A percentile compares a stretch with the other conserved stretches of the same genome.
phyloP scores from a whole-genome alignment of 2,113 vertebrate species.

The Xyliphius kryptos region DNA sequence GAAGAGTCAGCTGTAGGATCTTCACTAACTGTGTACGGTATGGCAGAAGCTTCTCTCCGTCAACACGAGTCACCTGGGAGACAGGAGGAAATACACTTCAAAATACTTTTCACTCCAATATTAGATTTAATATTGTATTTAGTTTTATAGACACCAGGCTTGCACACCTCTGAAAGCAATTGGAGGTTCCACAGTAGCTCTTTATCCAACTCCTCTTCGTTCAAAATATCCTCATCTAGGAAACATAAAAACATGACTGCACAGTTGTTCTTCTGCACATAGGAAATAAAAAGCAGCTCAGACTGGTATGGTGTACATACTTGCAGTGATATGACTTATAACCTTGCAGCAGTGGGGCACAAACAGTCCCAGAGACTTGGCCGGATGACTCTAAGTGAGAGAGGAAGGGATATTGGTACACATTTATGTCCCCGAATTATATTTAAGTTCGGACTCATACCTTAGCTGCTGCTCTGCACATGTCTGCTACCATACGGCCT shows the following conservation, averaged over 20 bases:
- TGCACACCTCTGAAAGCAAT: conserved; percentile 80
- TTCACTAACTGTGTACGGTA: conserved; percentile 86
- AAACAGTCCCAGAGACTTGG: conserved; percentile 87
- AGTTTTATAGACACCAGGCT: not conserved
- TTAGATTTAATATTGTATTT: too few relatives aligned
- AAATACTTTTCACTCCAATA: too few relatives aligned
- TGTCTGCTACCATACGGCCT: conserved; percentile 95
- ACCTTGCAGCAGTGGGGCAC: conserved; percentile 92
- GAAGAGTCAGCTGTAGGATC: conserved; percentile 85
- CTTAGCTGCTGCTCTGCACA: conserved; percentile 88
- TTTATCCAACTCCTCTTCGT: conserved; percentile 94
- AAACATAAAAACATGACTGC: too few relatives aligned
- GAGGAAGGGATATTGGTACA: not conserved
- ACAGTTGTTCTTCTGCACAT: too few relatives aligned
- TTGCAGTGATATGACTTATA: conserved; percentile 68
- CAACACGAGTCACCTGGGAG: conserved; percentile 87
- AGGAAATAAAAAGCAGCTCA: not conserved
- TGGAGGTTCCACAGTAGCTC: conserved; percentile 70
- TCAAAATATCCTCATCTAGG: conserved; percentile 94
- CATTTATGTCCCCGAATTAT: not conserved
- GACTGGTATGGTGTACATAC: too few relatives aligned
- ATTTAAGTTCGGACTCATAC: conserved; percentile 7
- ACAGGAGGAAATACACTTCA: too few relatives aligned
- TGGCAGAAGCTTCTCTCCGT: conserved; percentile 86
- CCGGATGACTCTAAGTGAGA: conserved; percentile 87